These are phyloP conservation scores for Denticeps clupeoides DNA, from an alignment of 2,797 vertebrate genomes.

Conservation along the genomic window DNA sequence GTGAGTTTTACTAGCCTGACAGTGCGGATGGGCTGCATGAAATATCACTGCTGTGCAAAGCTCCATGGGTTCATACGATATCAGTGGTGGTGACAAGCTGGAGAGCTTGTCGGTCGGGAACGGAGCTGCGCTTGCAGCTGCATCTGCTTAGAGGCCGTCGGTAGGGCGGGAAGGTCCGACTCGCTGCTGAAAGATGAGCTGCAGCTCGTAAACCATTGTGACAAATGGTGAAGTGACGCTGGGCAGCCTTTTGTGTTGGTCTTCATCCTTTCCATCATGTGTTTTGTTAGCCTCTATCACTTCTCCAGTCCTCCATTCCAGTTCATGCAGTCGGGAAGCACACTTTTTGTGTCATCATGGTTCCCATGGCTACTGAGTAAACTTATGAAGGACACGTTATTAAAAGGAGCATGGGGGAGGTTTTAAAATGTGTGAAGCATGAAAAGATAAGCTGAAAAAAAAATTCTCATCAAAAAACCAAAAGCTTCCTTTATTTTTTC, in stretches of 20 bases:
- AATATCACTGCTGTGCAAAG: neutral
- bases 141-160: constrained; percentile 47
- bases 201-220: constrained; percentile 46
- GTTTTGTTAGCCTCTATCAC: constrained; percentile 38
- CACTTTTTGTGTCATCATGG: constrained; percentile 44
- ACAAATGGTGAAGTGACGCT: constrained; percentile 34
- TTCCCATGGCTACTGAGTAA: constrained; percentile 38
- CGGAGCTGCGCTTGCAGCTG: constrained; percentile 45
- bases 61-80: constrained; percentile 5
- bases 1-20: neutral
- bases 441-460: too few relatives aligned
- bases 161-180: constrained; percentile 43
- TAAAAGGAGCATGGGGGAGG: constrained; percentile 12
- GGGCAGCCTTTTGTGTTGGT: constrained; percentile 35
- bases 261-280: constrained; percentile 41
- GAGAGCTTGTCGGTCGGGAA: constrained; percentile 25
- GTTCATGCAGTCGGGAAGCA: constrained; percentile 31
- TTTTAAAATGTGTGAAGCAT: too few relatives aligned
- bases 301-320: constrained; percentile 27
- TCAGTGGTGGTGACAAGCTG: constrained; percentile 33
- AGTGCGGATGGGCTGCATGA: neutral
- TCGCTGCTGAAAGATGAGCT: constrained; percentile 46
- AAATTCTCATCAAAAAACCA: too few relatives aligned
- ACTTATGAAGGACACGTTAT: constrained; percentile 41
- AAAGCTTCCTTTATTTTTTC: too few relatives aligned